phyloP scores from a whole-genome alignment of 1,140 invertebrate genomes.

The Drosophila fuyamai region DNA sequence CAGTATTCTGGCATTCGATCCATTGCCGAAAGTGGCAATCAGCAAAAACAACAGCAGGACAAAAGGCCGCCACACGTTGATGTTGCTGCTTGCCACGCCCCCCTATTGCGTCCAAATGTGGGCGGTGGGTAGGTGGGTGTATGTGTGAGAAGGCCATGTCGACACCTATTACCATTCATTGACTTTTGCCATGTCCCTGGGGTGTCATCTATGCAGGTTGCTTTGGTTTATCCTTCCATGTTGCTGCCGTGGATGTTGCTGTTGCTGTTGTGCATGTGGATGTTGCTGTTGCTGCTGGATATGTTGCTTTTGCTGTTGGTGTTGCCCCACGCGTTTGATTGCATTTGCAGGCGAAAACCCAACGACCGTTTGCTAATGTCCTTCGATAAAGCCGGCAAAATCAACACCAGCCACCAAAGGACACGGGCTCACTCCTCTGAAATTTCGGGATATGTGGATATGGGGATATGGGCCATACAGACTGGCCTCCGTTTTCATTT shows the following conservation, averaged over 20 bases:
- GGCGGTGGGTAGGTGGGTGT: background rate
- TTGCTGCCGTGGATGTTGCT: conserved; percentile 12
- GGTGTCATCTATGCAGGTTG: conserved; percentile 83
- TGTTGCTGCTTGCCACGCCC: conserved; percentile 45
- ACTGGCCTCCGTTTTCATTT: conserved; percentile 76
- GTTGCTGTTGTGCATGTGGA: conserved; percentile 9
- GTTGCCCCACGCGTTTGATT: conserved; percentile 70
- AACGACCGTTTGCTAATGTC: conserved; percentile 81
- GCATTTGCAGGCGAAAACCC: conserved; percentile 75
- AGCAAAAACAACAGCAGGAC: conserved; percentile 76
- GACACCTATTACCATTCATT: conserved; percentile 83
- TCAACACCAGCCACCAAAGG: conserved; percentile 69
- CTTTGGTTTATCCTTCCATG: conserved; percentile 62
- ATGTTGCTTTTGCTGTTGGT: conserved; percentile 19
- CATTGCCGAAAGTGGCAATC: conserved; percentile 78
- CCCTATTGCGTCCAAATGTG: background rate
- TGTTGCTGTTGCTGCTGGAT: conserved; percentile 2
- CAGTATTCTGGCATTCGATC: conserved; percentile 58
- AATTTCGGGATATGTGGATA: conserved; percentile 28
- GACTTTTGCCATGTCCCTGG: conserved; percentile 82
- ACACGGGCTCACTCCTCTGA: conserved; percentile 25
- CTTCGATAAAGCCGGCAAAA: conserved; percentile 81
- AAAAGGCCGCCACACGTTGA: conserved; percentile 60
- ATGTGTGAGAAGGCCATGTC: conserved; percentile 59
- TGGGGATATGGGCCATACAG: conserved; percentile 14